Base-by-base conservation (phyloP, 2,113 vertebrate species). In the Paralichthys olivaceus region DNA sequence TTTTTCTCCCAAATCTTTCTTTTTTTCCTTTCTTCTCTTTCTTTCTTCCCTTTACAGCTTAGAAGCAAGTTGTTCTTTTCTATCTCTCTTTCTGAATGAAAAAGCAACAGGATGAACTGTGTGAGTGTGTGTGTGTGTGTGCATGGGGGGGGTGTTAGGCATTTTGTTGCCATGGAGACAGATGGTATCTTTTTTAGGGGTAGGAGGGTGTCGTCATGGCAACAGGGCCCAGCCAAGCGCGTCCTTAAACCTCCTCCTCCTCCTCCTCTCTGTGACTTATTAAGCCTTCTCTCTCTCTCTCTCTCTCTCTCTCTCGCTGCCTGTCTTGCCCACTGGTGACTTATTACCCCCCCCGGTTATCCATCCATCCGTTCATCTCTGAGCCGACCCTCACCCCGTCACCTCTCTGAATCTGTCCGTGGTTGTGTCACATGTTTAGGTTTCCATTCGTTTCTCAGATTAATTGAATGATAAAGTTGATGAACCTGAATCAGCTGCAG, bases 241-340 rank as follows among this genome's bases (percentile, higher is more conserved):
- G 37, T 72, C 83, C 79, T 80, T 19, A 82, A 77, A 22, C 61
- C 65, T 81, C 79, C 79, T 85, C 37, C 28, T 29, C 29, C 58
- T 58, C 28, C 29, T 60, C 26, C 32, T 55, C 28, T 69, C 80
- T 81, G 77, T 89, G 74, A 79, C 67, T 5, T 86, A 89, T 90
- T 89, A 86, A 78, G 81, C 54, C 37, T 29, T 8, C 37, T 22
- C 53, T 40, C 25, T 55, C 49, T 37, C 70, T 53, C 53, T 23
- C 73, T 73, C 4, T 8, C 37, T 22, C 53, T 40, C 25, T 55
- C 49, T 37, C 70, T 53, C 53, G 43, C 54, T 43, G 1, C 26
- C 55, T 68, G 34, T 23, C 73, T 58, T 62, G 55, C 53, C 63
- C 62, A 62, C n/a, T 40, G 61, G 69, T 79, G 61, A 69, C 55